Evolutionary conservation across 2,888 invertebrate genomes (phyloP).

Genomic region (Drosophila heteroneura): DNA sequence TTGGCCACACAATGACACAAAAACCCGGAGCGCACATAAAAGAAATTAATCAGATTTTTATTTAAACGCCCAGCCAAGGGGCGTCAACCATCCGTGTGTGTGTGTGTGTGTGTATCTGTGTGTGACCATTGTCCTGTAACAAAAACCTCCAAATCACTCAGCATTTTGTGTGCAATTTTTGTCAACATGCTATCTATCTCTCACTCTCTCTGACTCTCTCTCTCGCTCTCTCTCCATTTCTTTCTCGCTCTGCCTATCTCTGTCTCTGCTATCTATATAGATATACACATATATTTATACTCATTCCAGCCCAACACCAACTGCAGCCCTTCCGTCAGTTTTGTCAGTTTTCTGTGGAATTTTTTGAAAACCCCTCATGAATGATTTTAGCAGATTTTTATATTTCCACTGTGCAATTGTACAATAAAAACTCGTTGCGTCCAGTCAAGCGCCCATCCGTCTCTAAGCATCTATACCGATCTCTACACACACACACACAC

Average conservation of each 20-base stretch:
- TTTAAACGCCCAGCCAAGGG: constrained; percentile 76
- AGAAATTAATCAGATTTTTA: constrained; percentile 82
- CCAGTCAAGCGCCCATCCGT: constrained; percentile 64
- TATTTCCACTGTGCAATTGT: constrained; percentile 69
- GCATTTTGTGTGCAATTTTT: constrained; percentile 74
- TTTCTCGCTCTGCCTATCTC: neutral
- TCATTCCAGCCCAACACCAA: constrained; percentile 19
- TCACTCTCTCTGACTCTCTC: neutral
- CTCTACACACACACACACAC: constrained; percentile 31
- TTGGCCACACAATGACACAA: constrained; percentile 74
- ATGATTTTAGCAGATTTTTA: constrained; percentile 76
- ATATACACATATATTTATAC: constrained; percentile 10
- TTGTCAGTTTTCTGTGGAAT: constrained; percentile 67
- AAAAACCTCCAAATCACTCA: constrained; percentile 62
- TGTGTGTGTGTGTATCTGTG: constrained; percentile 15
- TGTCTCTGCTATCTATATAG: constrained; percentile 6
- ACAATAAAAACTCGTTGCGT: constrained; percentile 59
- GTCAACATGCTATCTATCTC: constrained; percentile 66
- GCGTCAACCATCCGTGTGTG: constrained; percentile 44
- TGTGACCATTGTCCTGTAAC: constrained; percentile 70
- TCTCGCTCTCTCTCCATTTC: neutral
- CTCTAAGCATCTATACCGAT: constrained; percentile 63
- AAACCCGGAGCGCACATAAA: constrained; percentile 73
- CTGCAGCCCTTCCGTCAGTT: constrained; percentile 51
- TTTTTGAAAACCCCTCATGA: constrained; percentile 63